Evolutionary conservation across 2,888 invertebrate genomes (phyloP).

Genomic region (Coelopa pilipes): DNA sequence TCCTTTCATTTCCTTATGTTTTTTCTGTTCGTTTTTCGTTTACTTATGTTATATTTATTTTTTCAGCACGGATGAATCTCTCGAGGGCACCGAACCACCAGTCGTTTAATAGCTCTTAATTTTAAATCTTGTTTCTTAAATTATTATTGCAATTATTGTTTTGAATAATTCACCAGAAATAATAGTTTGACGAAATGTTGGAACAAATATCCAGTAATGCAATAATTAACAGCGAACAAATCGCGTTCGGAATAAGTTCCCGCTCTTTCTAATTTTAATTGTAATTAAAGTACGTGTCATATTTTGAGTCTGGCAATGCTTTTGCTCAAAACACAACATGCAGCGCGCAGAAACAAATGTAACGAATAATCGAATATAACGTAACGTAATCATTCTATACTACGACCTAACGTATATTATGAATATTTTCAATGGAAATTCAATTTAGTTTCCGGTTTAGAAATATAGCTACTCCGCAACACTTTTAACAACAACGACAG

Average conservation of each 20-base stretch:
- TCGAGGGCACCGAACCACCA: conserved; percentile 65
- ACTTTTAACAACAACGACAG: conserved; percentile 25
- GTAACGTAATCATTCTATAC: conserved; percentile 13
- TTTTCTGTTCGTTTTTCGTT: conserved; percentile 36
- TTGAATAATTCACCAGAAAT: conserved; percentile 26
- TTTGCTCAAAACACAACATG: conserved; percentile 14
- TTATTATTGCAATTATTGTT: conserved; percentile 25
- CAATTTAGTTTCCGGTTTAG: not conserved
- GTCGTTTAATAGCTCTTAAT: conserved; percentile 60
- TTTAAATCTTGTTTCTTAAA: conserved; percentile 33
- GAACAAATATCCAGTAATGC: not conserved
- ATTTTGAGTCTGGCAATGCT: conserved; percentile 36
- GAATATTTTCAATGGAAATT: conserved; percentile 10
- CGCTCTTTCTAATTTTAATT: conserved; percentile 25
- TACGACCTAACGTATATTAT: not conserved
- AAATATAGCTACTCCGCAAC: not conserved
- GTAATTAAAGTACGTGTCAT: conserved; percentile 30
- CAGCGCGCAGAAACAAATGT: conserved; percentile 24
- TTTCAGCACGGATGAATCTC: conserved; percentile 55
- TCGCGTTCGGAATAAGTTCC: conserved; percentile 9
- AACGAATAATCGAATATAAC: conserved; percentile 35
- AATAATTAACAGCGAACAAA: conserved; percentile 7
- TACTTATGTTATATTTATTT: conserved; percentile 37
- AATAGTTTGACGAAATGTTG: conserved; percentile 28
- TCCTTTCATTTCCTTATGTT: conserved; percentile 35